These are phyloP conservation scores for Quadriops clusia DNA, from an alignment of 2,888 invertebrate genomes.

Conservation along the genomic window DNA sequence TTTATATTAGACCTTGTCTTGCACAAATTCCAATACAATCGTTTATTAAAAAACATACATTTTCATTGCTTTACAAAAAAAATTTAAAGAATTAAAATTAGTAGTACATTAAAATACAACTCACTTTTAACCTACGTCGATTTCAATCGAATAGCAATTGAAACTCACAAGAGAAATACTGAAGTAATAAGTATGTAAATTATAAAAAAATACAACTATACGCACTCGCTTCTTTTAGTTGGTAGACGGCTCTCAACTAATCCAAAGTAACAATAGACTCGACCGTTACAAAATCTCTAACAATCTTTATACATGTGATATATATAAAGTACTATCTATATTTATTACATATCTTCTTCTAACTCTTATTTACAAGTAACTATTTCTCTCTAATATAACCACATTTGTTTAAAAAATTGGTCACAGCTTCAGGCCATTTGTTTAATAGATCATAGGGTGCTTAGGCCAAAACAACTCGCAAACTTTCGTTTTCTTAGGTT, in stretches of 20 bases:
- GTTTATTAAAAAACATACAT: conserved; percentile 21
- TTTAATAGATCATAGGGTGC: conserved; percentile 2
- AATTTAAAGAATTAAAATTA: conserved; percentile 13
- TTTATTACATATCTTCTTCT: no score
- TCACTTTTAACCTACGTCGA: conserved; percentile 4
- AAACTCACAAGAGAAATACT: conserved; percentile 10
- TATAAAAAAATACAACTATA: conserved; percentile 7
- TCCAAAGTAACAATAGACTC: neutral
- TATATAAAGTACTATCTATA: no score
- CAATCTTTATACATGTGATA: conserved; percentile 10
- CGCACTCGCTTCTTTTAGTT: no score
- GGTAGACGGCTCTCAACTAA: no score
- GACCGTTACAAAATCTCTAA: conserved; percentile 7
- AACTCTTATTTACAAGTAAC: no score
- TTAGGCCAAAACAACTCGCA: conserved; percentile 12
- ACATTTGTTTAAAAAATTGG: conserved; percentile 11
- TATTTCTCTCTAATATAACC: conserved; percentile 4
- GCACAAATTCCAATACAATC: conserved; percentile 14
- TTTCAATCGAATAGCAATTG: conserved; percentile 10
- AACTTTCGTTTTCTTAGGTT: no score
- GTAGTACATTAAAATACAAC: conserved; percentile 4
- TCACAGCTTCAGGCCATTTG: conserved; percentile 13
- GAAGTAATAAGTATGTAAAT: conserved; percentile 8
- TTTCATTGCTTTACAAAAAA: conserved; percentile 19
- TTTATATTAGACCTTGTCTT: no score